Evolutionary conservation across 2,113 vertebrate genomes (phyloP).

Genomic region (Microcebus jonahi): DNA sequence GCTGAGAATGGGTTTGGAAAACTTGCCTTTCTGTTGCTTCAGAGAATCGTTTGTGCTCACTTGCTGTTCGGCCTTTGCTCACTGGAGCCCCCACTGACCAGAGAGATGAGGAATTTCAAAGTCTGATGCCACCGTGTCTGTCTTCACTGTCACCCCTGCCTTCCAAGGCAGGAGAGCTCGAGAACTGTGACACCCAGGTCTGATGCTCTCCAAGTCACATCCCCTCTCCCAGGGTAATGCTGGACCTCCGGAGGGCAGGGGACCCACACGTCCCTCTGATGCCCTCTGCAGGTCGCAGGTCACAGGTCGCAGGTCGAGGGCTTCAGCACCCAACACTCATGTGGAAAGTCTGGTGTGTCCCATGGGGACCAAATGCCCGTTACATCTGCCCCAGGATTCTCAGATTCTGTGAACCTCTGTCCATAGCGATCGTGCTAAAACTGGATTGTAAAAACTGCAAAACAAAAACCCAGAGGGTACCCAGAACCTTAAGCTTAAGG

Average conservation of each 20-base stretch:
- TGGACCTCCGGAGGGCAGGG: neutral
- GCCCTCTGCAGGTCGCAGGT: too few species aligned
- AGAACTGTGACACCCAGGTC: neutral
- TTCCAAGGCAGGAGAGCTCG: too few species aligned
- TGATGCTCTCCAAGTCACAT: neutral
- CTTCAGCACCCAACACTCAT: neutral
- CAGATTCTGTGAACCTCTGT: neutral
- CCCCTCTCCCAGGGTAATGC: neutral
- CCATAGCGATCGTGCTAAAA: neutral
- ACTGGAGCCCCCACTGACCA: accelerated
- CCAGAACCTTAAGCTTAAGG: neutral
- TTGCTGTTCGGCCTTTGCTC: neutral
- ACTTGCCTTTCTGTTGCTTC: neutral
- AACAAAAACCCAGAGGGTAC: neutral
- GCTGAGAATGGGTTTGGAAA: neutral
- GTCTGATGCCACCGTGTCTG: neutral
- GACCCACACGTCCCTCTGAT: neutral
- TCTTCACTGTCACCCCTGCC: accelerated
- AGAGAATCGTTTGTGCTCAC: neutral
- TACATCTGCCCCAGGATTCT: neutral
- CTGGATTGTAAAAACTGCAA: neutral
- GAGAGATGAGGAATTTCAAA: neutral
- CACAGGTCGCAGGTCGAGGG: too few species aligned
- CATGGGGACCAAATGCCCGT: neutral
- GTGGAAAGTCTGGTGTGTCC: accelerated